Conservation (phyloP, 2,113 vertebrate species). For the Platichthys flesus region DNA sequence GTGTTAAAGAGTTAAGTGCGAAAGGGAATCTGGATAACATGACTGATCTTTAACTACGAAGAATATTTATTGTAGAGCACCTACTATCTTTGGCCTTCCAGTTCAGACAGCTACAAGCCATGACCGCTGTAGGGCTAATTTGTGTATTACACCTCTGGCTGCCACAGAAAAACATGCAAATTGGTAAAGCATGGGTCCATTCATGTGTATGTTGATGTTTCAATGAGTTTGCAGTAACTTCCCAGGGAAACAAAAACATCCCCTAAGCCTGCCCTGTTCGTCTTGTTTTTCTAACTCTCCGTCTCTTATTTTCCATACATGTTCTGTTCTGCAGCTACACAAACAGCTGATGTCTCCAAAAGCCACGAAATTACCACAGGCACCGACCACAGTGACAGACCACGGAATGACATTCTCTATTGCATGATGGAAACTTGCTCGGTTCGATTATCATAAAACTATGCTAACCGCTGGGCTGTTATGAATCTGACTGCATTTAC, state of each 20-base stretch:
- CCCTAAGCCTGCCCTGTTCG: neutral
- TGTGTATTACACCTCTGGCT: constrained; percentile 3
- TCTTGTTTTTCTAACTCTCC: constrained; percentile 27
- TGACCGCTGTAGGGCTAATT: neutral
- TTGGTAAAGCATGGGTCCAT: constrained; percentile 5
- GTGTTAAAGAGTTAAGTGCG: too few species aligned
- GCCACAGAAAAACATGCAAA: constrained; percentile 23
- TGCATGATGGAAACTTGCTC: constrained; percentile 57
- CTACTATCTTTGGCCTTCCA: constrained; percentile 3
- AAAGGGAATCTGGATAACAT: too few species aligned
- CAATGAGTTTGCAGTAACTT: constrained; percentile 4
- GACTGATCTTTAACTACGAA: too few species aligned
- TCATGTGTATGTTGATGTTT: neutral
- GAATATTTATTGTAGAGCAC: neutral
- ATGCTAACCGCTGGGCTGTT: constrained; percentile 39
- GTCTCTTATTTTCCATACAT: constrained; percentile 30
- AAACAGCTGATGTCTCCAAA: constrained; percentile 50
- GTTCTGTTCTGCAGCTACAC: constrained; percentile 29
- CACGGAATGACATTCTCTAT: constrained; percentile 29
- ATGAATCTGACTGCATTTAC: constrained; percentile 35
- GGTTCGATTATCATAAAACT: constrained; percentile 33
- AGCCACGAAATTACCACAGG: neutral
- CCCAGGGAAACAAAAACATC: constrained; percentile 33
- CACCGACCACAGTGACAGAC: constrained; percentile 24
- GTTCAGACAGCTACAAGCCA: constrained; percentile 21